Evolutionary conservation across 1,140 invertebrate species (phyloP).

Genomic region (Metopolophium dirhodum): DNA sequence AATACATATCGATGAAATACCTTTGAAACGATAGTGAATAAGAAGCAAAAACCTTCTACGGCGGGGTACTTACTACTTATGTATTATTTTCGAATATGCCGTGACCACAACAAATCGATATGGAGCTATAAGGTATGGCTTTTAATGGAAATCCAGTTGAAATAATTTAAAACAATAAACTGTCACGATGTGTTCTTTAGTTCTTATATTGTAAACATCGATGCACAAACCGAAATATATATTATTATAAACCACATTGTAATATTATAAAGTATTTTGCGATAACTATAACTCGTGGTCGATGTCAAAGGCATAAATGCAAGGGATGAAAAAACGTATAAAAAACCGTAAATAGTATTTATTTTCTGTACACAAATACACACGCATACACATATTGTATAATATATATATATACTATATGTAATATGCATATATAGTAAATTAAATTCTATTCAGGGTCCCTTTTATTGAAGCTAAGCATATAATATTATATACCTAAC

Average conservation of each 20-base stretch:
- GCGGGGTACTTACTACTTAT: not conserved
- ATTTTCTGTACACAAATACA: not conserved
- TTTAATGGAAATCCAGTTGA: not conserved
- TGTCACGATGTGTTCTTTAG: not conserved
- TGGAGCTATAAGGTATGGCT: not conserved
- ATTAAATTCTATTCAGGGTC: slow-evolving; percentile 2
- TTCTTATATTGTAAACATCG: not conserved
- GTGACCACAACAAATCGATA: not conserved
- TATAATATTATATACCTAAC: not conserved
- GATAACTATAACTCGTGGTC: not conserved
- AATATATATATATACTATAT: too few species aligned
- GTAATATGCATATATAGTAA: not conserved
- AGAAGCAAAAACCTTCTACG: not conserved
- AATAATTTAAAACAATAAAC: not conserved
- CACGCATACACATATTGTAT: too few species aligned
- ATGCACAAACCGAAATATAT: not conserved
- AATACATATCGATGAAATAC: not conserved
- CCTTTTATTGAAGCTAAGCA: not conserved
- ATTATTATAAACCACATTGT: not conserved
- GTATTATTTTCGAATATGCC: not conserved
- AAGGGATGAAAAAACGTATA: not conserved
- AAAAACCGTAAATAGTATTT: slow-evolving; percentile 5
- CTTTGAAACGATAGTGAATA: not conserved
- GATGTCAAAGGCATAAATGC: not conserved
- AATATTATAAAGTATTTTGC: slow-evolving; percentile 13